A percentile compares a stretch with the other conserved stretches of the same genome.
Conservation (phyloP, 2,888 invertebrate genomes). For the Drosophila nr. fundita region DNA sequence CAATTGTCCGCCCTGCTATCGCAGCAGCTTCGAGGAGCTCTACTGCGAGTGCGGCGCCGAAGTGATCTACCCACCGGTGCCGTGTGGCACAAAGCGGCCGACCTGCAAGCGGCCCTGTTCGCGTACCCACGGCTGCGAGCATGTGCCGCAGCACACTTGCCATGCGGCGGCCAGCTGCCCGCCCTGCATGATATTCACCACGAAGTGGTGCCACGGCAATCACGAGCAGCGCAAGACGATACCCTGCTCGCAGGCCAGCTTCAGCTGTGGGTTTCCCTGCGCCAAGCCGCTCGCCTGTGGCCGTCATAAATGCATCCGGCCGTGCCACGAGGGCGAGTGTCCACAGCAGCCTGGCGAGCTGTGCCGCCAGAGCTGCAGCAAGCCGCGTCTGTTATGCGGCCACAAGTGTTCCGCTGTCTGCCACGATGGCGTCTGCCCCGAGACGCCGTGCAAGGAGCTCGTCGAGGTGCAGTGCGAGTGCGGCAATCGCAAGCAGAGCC, state of each 20-base stretch:
- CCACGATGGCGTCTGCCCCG: slow-evolving; percentile 91
- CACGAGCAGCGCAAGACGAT: slow-evolving; percentile 95
- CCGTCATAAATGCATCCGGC: slow-evolving; percentile 92
- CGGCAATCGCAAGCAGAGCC: slow-evolving; percentile 89
- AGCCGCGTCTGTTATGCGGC: slow-evolving; percentile 89
- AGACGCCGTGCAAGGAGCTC: slow-evolving; percentile 89
- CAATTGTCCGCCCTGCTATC: slow-evolving; percentile 91
- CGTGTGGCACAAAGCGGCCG: slow-evolving; percentile 95
- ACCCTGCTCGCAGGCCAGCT: slow-evolving; percentile 89
- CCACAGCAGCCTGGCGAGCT: slow-evolving; percentile 87
- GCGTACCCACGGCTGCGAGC: slow-evolving; percentile 91
- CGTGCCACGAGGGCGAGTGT: slow-evolving; percentile 92
- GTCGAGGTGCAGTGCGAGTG: slow-evolving; percentile 93
- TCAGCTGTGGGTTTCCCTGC: slow-evolving; percentile 96
- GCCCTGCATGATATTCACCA: slow-evolving; percentile 94
- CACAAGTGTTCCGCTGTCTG: slow-evolving; percentile 95
- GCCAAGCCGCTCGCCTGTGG: slow-evolving; percentile 92
- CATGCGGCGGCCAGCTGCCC: slow-evolving; percentile 91
- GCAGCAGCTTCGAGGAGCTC: slow-evolving; percentile 94
- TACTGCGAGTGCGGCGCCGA: slow-evolving; percentile 95
- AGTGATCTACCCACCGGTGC: slow-evolving; percentile 95
- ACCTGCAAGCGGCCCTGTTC: slow-evolving; percentile 92
- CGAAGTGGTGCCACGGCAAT: slow-evolving; percentile 92
- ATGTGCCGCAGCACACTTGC: slow-evolving; percentile 93
- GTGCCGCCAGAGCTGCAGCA: slow-evolving; percentile 93